Conservation (phyloP, 2,797 vertebrate genomes). For the Harpagifer antarcticus region DNA sequence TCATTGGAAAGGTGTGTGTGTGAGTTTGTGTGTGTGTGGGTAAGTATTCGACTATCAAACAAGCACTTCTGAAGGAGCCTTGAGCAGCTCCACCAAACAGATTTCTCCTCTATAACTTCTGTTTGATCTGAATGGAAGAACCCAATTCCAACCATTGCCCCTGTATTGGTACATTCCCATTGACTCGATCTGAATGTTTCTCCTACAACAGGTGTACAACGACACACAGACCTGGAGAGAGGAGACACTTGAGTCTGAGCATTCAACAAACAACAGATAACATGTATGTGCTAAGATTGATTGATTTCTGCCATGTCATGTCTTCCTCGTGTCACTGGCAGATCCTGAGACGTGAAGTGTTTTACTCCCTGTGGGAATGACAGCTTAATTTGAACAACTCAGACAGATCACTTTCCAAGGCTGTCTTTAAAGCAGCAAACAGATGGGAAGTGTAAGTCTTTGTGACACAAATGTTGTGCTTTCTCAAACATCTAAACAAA, state of each 20-base stretch:
- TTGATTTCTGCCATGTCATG: slow-evolving; percentile 54
- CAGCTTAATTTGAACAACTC: slow-evolving; percentile 50
- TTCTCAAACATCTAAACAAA: slow-evolving; percentile 64
- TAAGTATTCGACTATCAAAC: neutral
- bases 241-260: neutral
- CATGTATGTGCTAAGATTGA: slow-evolving; percentile 20
- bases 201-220: neutral
- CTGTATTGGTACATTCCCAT: neutral
- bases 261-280: neutral
- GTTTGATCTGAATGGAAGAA: neutral
- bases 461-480: slow-evolving; percentile 37
- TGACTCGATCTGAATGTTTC: neutral
- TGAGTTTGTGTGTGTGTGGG: too few relatives aligned
- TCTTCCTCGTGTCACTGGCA: slow-evolving; percentile 30
- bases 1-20: too few relatives aligned
- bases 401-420: slow-evolving; percentile 36
- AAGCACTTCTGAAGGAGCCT: neutral
- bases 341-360: slow-evolving; percentile 35
- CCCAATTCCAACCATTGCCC: neutral
- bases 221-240: slow-evolving; percentile 3
- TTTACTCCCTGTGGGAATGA: slow-evolving; percentile 45
- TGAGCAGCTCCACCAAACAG: neutral
- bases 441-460: slow-evolving; percentile 66
- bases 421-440: slow-evolving; percentile 62
- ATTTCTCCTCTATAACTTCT: neutral